phyloP scores from a whole-genome alignment of 2,113 vertebrate genomes.

The Otus sunia region DNA sequence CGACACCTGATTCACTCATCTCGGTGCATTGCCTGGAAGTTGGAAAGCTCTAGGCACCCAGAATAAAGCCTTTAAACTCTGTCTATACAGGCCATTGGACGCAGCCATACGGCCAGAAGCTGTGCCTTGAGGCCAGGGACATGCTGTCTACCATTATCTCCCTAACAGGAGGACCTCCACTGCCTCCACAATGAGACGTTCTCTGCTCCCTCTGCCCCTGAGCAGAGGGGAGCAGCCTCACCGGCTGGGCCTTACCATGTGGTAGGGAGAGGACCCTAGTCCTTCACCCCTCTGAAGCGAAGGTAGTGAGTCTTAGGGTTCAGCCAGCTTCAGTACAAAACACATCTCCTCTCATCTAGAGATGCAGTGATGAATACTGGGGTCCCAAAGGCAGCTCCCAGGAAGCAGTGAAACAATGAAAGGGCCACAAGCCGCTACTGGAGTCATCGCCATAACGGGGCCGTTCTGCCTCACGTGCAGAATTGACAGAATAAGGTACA shows the following conservation, averaged over 20 bases:
- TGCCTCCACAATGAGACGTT: neutral
- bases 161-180: neutral
- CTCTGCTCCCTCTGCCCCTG: neutral
- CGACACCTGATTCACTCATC: neutral
- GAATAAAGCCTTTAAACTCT: constrained; percentile 55
- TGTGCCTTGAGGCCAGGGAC: neutral
- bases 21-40: neutral
- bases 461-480: constrained; percentile 56
- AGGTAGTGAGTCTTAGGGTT: neutral
- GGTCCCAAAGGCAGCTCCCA: constrained; percentile 65
- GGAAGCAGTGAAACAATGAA: constrained; percentile 65
- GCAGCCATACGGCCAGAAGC: neutral
- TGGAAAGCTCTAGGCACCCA: constrained; percentile 33
- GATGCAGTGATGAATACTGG: constrained; percentile 56
- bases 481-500: constrained; percentile 49
- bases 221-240: constrained; percentile 15
- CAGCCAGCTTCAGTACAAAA: constrained; percentile 41
- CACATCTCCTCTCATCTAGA: constrained; percentile 34
- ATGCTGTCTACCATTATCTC: neutral
- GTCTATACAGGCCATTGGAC: neutral
- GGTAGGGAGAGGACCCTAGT: constrained; percentile 21
- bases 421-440: constrained; percentile 59
- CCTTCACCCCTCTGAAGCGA: constrained; percentile 34
- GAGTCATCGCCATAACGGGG: constrained; percentile 40
- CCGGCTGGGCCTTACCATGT: neutral